phyloP scores from a whole-genome alignment of 2,797 vertebrate species.

The Anas flavirostris region DNA sequence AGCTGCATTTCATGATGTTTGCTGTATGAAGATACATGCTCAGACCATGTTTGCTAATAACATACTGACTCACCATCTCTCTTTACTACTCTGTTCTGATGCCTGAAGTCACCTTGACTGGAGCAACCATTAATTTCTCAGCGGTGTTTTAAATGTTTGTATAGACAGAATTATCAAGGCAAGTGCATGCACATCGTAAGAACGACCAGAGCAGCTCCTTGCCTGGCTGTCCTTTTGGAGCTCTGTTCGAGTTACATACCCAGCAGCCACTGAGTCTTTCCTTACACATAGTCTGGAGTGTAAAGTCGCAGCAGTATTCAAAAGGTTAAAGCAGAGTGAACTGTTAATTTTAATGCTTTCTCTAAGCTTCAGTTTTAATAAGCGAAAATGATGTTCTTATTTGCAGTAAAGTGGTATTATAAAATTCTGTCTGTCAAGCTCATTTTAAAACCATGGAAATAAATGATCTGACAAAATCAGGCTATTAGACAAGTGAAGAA shows the following conservation, averaged over 20 bases:
- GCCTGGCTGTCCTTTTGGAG: background rate
- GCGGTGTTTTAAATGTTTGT: constrained; percentile 24
- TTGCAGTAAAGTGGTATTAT: constrained; percentile 87
- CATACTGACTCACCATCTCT: background rate
- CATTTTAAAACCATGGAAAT: constrained; percentile 86
- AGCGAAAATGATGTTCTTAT: constrained; percentile 87
- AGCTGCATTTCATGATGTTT: constrained; percentile 27
- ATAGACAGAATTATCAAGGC: background rate
- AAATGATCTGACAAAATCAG: constrained; percentile 88
- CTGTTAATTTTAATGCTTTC: constrained; percentile 87
- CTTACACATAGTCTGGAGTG: constrained; percentile 56
- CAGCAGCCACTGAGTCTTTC: background rate
- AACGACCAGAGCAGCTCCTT: rapidly evolving
- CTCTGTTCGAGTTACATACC: background rate
- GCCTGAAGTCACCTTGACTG: constrained; percentile 26
- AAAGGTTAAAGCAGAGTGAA: constrained; percentile 85
- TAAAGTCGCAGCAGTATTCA: constrained; percentile 78
- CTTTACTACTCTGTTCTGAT: background rate
- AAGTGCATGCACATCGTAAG: background rate
- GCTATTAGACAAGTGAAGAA: constrained; percentile 88
- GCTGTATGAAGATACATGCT: constrained; percentile 30
- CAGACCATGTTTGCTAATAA: constrained; percentile 20
- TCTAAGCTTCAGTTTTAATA: constrained; percentile 87
- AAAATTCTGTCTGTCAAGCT: constrained; percentile 88
- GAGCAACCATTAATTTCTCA: constrained; percentile 32